These are phyloP conservation scores for Corythaixoides concolor DNA, from an alignment of 2,113 vertebrate species.

Conservation along the genomic window DNA sequence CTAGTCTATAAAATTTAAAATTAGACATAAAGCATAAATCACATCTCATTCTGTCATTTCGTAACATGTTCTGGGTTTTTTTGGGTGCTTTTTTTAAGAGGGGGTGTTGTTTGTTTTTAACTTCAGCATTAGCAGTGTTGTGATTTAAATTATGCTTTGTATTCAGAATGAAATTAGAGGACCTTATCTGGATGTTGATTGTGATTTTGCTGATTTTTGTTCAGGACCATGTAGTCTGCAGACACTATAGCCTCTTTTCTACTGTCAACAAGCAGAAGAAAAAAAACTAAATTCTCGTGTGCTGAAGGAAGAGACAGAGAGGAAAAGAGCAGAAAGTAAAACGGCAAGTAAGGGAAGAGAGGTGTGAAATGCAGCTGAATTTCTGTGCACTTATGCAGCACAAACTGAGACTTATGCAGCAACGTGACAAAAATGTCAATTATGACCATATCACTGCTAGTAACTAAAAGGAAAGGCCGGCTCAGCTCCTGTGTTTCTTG, in stretches of 20 bases:
- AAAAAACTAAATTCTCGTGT: neutral
- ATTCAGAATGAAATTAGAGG: neutral
- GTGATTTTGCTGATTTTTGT: neutral
- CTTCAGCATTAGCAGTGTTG: neutral
- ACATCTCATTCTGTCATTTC: neutral
- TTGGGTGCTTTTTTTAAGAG: neutral
- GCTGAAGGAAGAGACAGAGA: neutral
- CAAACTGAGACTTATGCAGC: neutral
- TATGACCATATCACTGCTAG: neutral
- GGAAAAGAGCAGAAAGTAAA: neutral
- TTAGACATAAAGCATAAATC: neutral
- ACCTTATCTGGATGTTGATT: neutral
- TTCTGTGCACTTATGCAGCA: constrained; percentile 33
- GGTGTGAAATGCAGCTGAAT: neutral
- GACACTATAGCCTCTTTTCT: neutral
- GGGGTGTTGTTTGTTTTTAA: neutral
- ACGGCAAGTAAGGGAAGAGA: neutral
- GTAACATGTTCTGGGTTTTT: neutral
- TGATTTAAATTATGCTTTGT: neutral
- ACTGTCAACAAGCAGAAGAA: neutral
- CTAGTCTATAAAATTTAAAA: neutral
- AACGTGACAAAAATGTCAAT: constrained; percentile 59
- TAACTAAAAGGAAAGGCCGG: neutral
- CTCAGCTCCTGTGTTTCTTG: neutral
- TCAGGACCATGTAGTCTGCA: neutral